A percentile compares a stretch with the other conserved stretches of the same genome.
Conservation (phyloP, 1,140 invertebrate species). For the Ectropis grisescens region DNA sequence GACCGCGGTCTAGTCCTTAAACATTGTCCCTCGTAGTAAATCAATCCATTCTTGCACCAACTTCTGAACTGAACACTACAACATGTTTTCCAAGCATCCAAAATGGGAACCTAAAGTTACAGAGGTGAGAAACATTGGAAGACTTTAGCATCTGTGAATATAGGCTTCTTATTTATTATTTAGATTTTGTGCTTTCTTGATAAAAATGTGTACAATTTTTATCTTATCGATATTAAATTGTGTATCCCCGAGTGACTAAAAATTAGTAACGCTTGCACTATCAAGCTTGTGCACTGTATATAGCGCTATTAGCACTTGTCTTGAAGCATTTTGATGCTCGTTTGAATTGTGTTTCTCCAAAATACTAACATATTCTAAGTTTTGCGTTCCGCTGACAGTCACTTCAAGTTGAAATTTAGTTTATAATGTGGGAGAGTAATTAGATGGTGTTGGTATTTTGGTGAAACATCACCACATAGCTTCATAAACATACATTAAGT, state of each 20-base stretch:
- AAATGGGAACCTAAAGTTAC: slow-evolving; percentile 34
- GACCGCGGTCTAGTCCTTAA: slow-evolving; percentile 25
- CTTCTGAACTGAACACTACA: slow-evolving; percentile 35
- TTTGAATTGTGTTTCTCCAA: slow-evolving; percentile 50
- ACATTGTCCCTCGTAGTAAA: slow-evolving; percentile 35
- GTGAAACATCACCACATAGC: slow-evolving; percentile 39
- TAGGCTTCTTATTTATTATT: background rate
- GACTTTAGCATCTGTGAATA: slow-evolving; percentile 5
- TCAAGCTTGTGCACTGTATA: slow-evolving; percentile 29
- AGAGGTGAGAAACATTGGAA: slow-evolving; percentile 60
- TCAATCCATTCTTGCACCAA: slow-evolving; percentile 37
- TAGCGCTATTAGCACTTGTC: slow-evolving; percentile 18
- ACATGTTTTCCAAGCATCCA: slow-evolving; percentile 61
- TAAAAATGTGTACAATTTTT: too few relatives aligned
- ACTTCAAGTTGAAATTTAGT: slow-evolving; percentile 20
- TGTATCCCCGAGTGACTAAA: slow-evolving; percentile 26
- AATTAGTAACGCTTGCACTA: slow-evolving; percentile 29
- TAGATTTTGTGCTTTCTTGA: too few relatives aligned
- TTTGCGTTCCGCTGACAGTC: slow-evolving; percentile 12
- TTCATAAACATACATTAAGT: slow-evolving; percentile 48
- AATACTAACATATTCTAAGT: slow-evolving; percentile 65
- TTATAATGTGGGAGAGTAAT: too few relatives aligned
- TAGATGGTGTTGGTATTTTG: slow-evolving; percentile 68
- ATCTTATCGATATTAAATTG: background rate
- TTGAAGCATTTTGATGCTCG: slow-evolving; percentile 20